Base-by-base conservation (phyloP, 2,797 vertebrate genomes). In the Coreius guichenoti region DNA sequence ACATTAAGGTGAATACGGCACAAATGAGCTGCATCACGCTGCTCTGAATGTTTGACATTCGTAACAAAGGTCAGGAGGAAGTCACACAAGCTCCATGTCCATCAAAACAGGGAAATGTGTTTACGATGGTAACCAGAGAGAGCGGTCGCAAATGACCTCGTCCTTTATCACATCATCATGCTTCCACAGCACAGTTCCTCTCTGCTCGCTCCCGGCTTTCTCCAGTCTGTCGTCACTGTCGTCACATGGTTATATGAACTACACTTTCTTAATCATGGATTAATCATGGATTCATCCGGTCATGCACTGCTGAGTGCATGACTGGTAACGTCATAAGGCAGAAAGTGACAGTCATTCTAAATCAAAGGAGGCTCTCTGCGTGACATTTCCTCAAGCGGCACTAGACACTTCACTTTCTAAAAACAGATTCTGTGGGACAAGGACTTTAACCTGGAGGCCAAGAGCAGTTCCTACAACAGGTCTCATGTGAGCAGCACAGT, bases 151-250 rank as follows among this genome's bases (percentile, higher is more conserved):
- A 63, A 72, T 39, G 56, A 65, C 80, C 49, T 39, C 1, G 4
- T 80, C 8, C n/a, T 26, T 31, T 13, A 77, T 72, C 36, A 61
- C 75, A 31, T 83, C 81, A 81, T 77, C 72, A 84, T 70, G 49
- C 6, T 70, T 81, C 29, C 29, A 74, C 33, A 82, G 21, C 36
- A 74, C 21, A 86, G 43, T 74, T 82, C 80, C 63, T 54, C 63
- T 63, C 23, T 61, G 6, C 58, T 43, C 19, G 43, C 29, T 39
- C 14, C n/a, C 3, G 6, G 4, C 26, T 67, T 65, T 68, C 63
- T 61, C 21, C 39, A 19, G 31, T 29, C 23, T 47, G 26, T 70
- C 33, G 19, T 79, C 69, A 73, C 26, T 47, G 26, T 70, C 33
- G n/a, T 79, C 70, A 73, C n/a, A 74, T 63, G 69, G 39, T 63